phyloP scores from a whole-genome alignment of 2,888 invertebrate genomes.

The Eupithecia exiguata region DNA sequence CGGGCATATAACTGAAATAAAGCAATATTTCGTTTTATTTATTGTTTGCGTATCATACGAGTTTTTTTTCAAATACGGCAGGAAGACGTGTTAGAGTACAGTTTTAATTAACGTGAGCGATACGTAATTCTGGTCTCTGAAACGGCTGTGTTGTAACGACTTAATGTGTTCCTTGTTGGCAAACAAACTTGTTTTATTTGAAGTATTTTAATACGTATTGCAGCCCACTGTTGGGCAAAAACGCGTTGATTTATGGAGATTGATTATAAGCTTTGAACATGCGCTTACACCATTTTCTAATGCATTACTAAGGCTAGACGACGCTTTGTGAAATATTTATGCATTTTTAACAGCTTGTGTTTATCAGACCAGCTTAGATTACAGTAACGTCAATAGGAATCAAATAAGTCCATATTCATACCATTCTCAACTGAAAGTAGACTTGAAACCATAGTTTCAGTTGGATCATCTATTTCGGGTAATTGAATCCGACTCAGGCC shows the following conservation, averaged over 20 bases:
- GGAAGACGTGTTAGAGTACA: neutral
- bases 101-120: neutral
- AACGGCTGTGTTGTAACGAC: constrained; percentile 1
- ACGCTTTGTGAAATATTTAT: neutral
- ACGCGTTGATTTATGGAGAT: constrained; percentile 22
- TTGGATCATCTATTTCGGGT: neutral
- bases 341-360: neutral
- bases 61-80: neutral
- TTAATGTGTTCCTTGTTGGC: constrained; percentile 13
- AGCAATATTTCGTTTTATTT: neutral
- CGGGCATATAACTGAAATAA: no score
- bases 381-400: neutral
- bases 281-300: constrained; percentile 19
- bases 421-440: neutral
- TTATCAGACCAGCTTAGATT: neutral
- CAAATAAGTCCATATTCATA: neutral
- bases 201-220: constrained; percentile 1
- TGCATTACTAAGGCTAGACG: neutral
- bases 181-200: constrained; percentile 8
- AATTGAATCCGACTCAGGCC: neutral
- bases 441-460: neutral
- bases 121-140: neutral
- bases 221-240: constrained; percentile 13
- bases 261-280: constrained; percentile 18
- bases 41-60: neutral